Evolutionary conservation across 2,797 vertebrate species (phyloP), one percentile per base, ranked within the genome.

Genomic region (Naso thynnoides): DNA sequence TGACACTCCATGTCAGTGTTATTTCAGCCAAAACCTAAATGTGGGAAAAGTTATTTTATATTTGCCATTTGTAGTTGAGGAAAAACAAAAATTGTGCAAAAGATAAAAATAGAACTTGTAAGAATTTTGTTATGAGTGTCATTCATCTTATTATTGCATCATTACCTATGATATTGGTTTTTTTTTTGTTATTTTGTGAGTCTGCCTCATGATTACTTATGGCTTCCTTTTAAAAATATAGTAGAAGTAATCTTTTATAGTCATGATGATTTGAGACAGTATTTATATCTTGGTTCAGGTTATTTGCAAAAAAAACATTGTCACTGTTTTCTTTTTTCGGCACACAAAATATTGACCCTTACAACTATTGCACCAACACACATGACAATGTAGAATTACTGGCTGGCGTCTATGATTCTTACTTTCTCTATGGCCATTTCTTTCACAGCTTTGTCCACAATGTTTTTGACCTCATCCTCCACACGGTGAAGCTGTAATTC

Each of bases 381-480:
- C 27, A 71, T 4, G 0, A 23, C 21, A 64, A 6, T 42, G 27
- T 26, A 52, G 29, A 45, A 33, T 33, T 4, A 44, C 3, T n/a
- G 13, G 10, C 44, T 50, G 7, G 1, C 64, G 2, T 66, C 14
- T 11, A 6, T 0, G 18, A 24, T 2, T 44, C 68, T 45, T 56
- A 91, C 92, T 87, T 92, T 93, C 74, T 93, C 91, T 54, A 92
- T 92, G n/a, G 85, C 88, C 92, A 91, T 95, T 91, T 96, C 92
- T 89, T 95, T 95, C 62, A 94, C 92, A 49, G 94, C 91, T 88
- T 97, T 95, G 86, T 95, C 93, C 73, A 95, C 90, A 33, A 94
- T 96, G 81, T 91, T 92, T 85, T 95, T 95, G 49, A 95, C 92
- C 87, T 96, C 95, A 26, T 95, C 95, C 86, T 95, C 93, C 16